Conservation (phyloP, 2,888 invertebrate genomes). For the Mythimna vitellina region DNA sequence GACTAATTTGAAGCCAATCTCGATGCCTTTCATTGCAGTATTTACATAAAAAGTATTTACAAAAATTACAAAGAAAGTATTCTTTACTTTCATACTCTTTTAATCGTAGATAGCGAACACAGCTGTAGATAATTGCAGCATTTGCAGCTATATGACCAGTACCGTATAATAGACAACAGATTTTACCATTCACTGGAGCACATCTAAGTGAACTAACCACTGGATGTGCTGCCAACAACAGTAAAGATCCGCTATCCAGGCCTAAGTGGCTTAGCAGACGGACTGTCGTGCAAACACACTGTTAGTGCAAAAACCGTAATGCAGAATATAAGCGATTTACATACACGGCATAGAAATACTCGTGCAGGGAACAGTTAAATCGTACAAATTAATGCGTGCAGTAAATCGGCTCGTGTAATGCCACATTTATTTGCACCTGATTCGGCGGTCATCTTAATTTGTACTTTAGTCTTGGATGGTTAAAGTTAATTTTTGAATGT, state of each 20-base stretch:
- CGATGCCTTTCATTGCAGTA: not conserved
- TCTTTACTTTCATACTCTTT: constrained; percentile 10
- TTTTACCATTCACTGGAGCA: constrained; percentile 57
- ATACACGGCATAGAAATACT: constrained; percentile 47
- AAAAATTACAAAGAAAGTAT: too few relatives aligned
- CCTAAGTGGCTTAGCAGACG: constrained; percentile 36
- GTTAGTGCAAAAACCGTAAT: constrained; percentile 47
- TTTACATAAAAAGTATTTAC: not conserved
- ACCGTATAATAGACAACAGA: constrained; percentile 41
- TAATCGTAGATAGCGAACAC: constrained; percentile 7
- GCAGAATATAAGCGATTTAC: constrained; percentile 37
- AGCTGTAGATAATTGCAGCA: constrained; percentile 42
- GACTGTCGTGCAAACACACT: constrained; percentile 42
- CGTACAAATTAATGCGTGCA: constrained; percentile 53
- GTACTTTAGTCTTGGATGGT: not conserved
- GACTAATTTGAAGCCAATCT: too few relatives aligned
- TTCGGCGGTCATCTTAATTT: constrained; percentile 8
- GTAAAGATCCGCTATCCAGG: constrained; percentile 55
- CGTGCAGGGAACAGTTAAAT: constrained; percentile 47
- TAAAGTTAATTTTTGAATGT: constrained; percentile 26
- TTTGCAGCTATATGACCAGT: constrained; percentile 31
- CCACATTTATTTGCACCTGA: constrained; percentile 51
- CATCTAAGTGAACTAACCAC: constrained; percentile 46
- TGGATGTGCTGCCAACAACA: constrained; percentile 41
- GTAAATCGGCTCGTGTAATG: constrained; percentile 52